Percentiles rank a stretch among this genome's conserved stretches.
These are phyloP conservation scores for Alethe diademata DNA, from an alignment of 2,113 vertebrate genomes.

Conservation along the genomic window DNA sequence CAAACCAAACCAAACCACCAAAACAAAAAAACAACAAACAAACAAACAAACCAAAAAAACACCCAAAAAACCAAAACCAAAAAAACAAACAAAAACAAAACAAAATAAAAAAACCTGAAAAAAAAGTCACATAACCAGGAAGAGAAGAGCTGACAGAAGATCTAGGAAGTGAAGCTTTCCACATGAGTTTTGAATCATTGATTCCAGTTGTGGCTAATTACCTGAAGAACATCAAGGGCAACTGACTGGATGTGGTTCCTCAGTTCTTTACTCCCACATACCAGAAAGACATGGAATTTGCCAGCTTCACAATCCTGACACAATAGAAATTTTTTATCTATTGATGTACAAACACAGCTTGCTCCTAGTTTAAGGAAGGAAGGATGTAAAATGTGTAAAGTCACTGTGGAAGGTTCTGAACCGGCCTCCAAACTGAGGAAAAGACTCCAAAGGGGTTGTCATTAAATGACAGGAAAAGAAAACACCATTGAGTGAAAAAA, in stretches of 20 bases:
- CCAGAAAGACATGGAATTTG: not conserved
- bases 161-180: not conserved
- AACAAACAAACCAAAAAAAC: not conserved
- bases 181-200: not conserved
- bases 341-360: not conserved
- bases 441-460: not conserved
- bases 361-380: not conserved
- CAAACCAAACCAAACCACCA: not conserved
- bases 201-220: not conserved
- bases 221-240: not conserved
- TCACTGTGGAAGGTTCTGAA: not conserved
- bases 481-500: not conserved
- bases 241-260: not conserved
- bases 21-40: not conserved
- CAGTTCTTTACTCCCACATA: not conserved
- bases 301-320: not conserved
- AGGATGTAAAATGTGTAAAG: fast-evolving
- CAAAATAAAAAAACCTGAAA: not conserved
- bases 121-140: fast-evolving
- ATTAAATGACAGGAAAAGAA: not conserved
- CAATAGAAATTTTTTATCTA: not conserved
- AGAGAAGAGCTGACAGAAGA: not conserved
- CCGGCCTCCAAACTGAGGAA: not conserved
- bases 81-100: no score
- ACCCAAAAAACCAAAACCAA: not conserved